Percentiles rank a stretch among this genome's conserved stretches.
These are phyloP conservation scores for Bos javanicus DNA, from an alignment of 2,113 vertebrate species.

Conservation along the genomic window DNA sequence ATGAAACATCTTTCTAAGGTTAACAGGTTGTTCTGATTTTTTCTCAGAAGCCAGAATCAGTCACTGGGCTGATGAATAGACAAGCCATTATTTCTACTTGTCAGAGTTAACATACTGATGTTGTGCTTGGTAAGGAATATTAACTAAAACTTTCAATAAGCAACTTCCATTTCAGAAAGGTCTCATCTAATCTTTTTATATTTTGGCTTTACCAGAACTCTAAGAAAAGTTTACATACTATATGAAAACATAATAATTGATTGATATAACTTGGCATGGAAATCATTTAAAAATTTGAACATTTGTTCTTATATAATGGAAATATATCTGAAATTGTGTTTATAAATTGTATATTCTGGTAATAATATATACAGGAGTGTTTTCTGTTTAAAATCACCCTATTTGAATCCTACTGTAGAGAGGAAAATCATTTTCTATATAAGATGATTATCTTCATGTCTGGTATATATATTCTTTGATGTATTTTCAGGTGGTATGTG, in stretches of 20 bases:
- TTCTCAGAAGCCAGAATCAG: background rate
- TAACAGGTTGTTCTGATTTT: background rate
- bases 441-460: background rate
- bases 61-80: background rate
- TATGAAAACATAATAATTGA: background rate
- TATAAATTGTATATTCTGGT: background rate
- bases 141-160: background rate
- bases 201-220: background rate
- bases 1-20: background rate
- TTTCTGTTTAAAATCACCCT: background rate
- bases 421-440: background rate
- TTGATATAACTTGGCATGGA: background rate
- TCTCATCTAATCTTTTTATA: background rate
- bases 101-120: background rate
- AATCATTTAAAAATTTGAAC: background rate
- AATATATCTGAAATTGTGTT: background rate
- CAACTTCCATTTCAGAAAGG: background rate
- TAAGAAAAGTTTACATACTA: background rate
- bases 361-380: background rate
- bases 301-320: background rate
- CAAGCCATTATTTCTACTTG: background rate
- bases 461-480: background rate
- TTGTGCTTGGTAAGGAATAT: background rate
- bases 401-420: background rate
- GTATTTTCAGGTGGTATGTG: background rate